phyloP scores from a whole-genome alignment of 2,797 vertebrate genomes.

The Trachops cirrhosus region DNA sequence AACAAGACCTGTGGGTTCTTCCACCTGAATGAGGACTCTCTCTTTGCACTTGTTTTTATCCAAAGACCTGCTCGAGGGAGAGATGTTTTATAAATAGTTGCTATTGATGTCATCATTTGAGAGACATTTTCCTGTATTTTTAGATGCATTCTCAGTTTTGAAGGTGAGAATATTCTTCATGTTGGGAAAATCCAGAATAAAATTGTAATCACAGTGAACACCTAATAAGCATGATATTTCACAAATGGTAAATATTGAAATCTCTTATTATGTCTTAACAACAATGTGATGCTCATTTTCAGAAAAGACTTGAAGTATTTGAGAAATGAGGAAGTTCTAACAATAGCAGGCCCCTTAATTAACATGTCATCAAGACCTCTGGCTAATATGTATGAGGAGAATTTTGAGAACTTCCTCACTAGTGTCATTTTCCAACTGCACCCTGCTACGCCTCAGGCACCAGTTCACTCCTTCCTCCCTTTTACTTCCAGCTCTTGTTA shows the following conservation, averaged over 20 bases:
- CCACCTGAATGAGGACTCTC: neutral
- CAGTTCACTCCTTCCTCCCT: neutral
- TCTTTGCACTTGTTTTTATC: neutral
- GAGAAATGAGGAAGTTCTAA: neutral
- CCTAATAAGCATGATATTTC: neutral
- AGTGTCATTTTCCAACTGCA: neutral
- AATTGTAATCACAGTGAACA: neutral
- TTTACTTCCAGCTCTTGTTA: neutral
- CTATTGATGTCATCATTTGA: neutral
- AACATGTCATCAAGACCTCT: neutral
- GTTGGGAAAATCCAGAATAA: neutral
- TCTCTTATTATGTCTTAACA: neutral
- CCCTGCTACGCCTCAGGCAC: neutral
- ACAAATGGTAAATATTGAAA: constrained; percentile 12
- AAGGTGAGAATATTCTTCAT: neutral
- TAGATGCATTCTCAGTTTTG: constrained; percentile 27
- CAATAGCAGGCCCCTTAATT: neutral
- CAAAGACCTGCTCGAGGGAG: neutral
- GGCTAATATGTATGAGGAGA: neutral
- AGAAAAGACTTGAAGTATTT: constrained; percentile 2
- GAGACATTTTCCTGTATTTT: neutral
- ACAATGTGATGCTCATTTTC: neutral
- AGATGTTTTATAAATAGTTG: constrained; percentile 3
- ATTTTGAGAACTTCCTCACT: neutral
- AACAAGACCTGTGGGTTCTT: neutral